phyloP scores from a whole-genome alignment of 2,888 invertebrate genomes.

The Hoplodrina ambigua region DNA sequence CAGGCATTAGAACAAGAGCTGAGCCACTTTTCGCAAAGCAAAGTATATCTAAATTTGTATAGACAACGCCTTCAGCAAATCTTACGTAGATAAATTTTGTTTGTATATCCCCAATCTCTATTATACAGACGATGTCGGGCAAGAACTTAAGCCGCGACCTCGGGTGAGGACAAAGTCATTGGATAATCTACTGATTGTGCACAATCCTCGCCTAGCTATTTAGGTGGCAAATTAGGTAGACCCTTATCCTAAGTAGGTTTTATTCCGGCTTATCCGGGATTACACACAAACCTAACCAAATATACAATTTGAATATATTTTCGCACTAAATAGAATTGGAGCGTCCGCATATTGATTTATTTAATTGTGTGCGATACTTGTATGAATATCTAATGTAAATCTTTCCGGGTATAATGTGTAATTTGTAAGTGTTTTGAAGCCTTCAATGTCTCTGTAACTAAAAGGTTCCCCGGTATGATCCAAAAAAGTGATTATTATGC shows the following conservation, averaged over 20 bases:
- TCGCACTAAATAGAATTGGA: slow-evolving; percentile 24
- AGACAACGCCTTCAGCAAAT: slow-evolving; percentile 7
- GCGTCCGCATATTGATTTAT: slow-evolving; percentile 5
- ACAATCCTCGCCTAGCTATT: slow-evolving; percentile 48
- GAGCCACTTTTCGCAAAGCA: slow-evolving; percentile 4
- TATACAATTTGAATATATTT: slow-evolving; percentile 48
- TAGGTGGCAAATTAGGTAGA: slow-evolving; percentile 53
- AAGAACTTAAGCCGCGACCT: slow-evolving; percentile 40
- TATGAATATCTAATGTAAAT: slow-evolving; percentile 5
- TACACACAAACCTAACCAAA: slow-evolving; percentile 39
- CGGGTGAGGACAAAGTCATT: slow-evolving; percentile 41
- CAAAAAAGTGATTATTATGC: too few relatives aligned
- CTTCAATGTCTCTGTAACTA: too few relatives aligned
- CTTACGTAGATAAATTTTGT: slow-evolving; percentile 26
- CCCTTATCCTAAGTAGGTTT: slow-evolving; percentile 51
- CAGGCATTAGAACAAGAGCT: neutral
- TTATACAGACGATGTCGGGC: slow-evolving; percentile 13
- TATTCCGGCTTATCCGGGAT: slow-evolving; percentile 50
- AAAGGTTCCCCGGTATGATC: too few relatives aligned
- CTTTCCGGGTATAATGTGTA: neutral
- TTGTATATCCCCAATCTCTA: slow-evolving; percentile 26
- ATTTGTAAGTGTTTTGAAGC: slow-evolving; percentile 3
- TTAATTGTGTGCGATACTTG: neutral
- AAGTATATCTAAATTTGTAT: neutral
- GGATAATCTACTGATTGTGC: slow-evolving; percentile 51